Conservation (phyloP, 2,797 vertebrate species). For the Brachyalestes nurse region DNA sequence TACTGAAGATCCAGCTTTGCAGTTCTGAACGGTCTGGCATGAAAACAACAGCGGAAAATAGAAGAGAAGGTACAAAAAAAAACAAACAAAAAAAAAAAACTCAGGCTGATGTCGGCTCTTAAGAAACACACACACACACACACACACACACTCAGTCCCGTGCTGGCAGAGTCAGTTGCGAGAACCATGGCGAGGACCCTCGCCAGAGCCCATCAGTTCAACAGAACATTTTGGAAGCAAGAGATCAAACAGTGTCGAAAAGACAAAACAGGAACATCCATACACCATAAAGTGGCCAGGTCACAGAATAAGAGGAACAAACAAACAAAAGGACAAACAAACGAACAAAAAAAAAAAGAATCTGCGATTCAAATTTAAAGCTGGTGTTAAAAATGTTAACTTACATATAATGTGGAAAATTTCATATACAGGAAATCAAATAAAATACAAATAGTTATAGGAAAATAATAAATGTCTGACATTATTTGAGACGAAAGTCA, state of each 20-base stretch:
- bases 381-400: constrained; percentile 88
- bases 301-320: constrained; percentile 68
- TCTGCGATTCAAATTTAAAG: constrained; percentile 87
- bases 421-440: constrained; percentile 88
- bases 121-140: constrained; percentile 61
- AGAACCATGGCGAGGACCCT: constrained; percentile 66
- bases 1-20: constrained; percentile 74
- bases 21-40: constrained; percentile 81
- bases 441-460: constrained; percentile 85
- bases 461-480: constrained; percentile 88
- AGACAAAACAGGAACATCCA: constrained; percentile 76
- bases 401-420: constrained; percentile 79
- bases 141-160: constrained; percentile 66
- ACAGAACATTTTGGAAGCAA: constrained; percentile 80
- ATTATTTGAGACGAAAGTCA: constrained; percentile 79
- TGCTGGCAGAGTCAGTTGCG: constrained; percentile 76
- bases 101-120: constrained; percentile 79
- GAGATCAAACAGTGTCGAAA: constrained; percentile 73
- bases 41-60: constrained; percentile 63
- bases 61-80: constrained; percentile 64
- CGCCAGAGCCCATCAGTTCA: constrained; percentile 74
- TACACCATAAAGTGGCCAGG: constrained; percentile 84
- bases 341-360: constrained; percentile 59
- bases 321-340: constrained; percentile 59
- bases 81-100: constrained; percentile 67